phyloP scores from a whole-genome alignment of 1,140 invertebrate genomes.

The Glossosoma conforme region DNA sequence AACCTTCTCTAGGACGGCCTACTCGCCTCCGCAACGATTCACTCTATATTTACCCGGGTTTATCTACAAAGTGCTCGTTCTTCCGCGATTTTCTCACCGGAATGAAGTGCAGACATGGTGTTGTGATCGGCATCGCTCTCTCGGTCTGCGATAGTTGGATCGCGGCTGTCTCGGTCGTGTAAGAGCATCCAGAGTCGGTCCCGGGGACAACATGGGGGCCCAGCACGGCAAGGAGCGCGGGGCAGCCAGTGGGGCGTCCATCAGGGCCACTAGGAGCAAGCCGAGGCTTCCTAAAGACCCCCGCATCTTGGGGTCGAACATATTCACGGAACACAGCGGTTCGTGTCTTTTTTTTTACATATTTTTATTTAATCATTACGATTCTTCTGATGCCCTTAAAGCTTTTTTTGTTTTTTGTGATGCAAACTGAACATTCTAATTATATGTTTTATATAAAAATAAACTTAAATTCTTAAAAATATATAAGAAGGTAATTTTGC shows the following conservation, averaged over 20 bases:
- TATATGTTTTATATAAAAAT: too few species aligned
- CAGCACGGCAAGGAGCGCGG: conserved; percentile 69
- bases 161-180: too few species aligned
- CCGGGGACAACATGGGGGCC: conserved; percentile 61
- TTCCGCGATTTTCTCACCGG: conserved; percentile 4
- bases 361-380: background rate
- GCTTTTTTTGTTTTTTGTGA: background rate
- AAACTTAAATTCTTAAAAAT: too few species aligned
- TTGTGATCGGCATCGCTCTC: conserved; percentile 6
- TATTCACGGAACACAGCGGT: conserved; percentile 75
- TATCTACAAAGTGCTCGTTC: background rate
- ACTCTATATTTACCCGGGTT: background rate
- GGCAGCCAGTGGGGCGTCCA: conserved; percentile 52
- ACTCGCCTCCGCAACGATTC: background rate
- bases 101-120: conserved; percentile 10
- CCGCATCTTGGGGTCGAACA: conserved; percentile 62
- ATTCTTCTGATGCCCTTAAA: background rate
- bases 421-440: background rate
- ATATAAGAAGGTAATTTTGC: too few species aligned
- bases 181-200: background rate
- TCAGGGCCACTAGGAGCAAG: conserved; percentile 56
- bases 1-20: background rate
- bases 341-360: conserved; percentile 34
- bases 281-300: conserved; percentile 58
- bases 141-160: conserved; percentile 3